A percentile compares a stretch with the other conserved stretches of the same genome.
Evolutionary conservation across 2,113 vertebrate species (phyloP).

Genomic region (Tupaia chinensis): DNA sequence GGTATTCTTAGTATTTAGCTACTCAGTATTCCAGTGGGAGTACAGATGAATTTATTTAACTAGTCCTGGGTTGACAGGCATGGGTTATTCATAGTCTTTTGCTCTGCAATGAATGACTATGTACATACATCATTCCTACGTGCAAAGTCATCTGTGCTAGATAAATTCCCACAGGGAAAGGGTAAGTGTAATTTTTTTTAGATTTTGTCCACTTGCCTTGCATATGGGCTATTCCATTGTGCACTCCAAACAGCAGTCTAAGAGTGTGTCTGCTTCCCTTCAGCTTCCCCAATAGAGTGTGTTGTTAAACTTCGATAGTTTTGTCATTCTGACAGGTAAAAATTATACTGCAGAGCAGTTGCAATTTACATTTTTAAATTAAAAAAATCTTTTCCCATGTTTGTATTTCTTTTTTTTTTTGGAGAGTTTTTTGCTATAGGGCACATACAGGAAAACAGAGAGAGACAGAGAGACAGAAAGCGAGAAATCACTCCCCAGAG

Average conservation of each 20-base stretch:
- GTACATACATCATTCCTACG: not conserved
- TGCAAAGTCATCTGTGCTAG: not conserved
- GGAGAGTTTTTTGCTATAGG: too few relatives aligned
- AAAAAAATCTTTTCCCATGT: not conserved
- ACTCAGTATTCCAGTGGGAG: not conserved
- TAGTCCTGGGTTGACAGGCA: not conserved
- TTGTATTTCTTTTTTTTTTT: not conserved
- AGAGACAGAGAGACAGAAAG: too few relatives aligned
- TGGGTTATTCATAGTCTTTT: not conserved
- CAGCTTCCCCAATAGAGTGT: not conserved
- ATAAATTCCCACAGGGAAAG: not conserved
- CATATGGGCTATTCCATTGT: not conserved
- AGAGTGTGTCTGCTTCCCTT: not conserved
- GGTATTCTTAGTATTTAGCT: not conserved
- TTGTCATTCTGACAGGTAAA: not conserved
- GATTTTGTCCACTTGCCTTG: not conserved
- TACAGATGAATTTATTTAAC: not conserved
- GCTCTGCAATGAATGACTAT: not conserved
- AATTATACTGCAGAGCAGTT: not conserved
- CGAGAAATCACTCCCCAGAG: too few relatives aligned
- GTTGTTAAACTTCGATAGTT: not conserved
- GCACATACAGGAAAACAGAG: too few relatives aligned
- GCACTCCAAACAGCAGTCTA: not conserved
- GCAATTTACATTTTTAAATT: slow-evolving; percentile 10
- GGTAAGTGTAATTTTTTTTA: not conserved